Percentiles rank a stretch among this genome's conserved stretches.
phyloP scores from a whole-genome alignment of 2,113 vertebrate genomes.

The Chascanopsetta lugubris region DNA sequence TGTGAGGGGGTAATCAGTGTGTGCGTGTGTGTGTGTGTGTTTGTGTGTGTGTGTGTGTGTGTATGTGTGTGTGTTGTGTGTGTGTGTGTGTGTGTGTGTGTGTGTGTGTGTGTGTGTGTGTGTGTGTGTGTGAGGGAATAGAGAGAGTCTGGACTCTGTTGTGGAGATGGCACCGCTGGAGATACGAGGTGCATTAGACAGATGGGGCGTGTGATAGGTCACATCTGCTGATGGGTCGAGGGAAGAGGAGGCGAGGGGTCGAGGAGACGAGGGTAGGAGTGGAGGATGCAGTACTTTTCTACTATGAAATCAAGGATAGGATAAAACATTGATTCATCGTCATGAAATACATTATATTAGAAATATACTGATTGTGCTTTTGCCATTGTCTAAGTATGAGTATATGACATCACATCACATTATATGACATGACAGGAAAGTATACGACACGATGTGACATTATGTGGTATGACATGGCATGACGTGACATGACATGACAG shows the following conservation, averaged over 20 bases:
- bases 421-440: too few relatives aligned
- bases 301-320: too few relatives aligned
- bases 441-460: too few relatives aligned
- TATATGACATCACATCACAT: too few relatives aligned
- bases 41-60: slow-evolving; percentile 8
- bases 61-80: slow-evolving; percentile 6
- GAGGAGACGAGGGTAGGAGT: too few relatives aligned
- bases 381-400: too few relatives aligned
- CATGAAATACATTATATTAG: too few relatives aligned
- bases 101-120: slow-evolving; percentile 11
- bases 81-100: slow-evolving; percentile 21
- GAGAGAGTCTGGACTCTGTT: slow-evolving; percentile 35
- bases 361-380: background rate
- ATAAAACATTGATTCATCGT: too few relatives aligned
- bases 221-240: slow-evolving; percentile 62
- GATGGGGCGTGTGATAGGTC: slow-evolving; percentile 70
- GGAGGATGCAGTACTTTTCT: too few relatives aligned
- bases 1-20: slow-evolving; percentile 6
- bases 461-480: too few relatives aligned
- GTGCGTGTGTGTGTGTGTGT: slow-evolving; percentile 9
- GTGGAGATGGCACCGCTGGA: slow-evolving; percentile 45
- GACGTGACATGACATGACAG: too few relatives aligned
- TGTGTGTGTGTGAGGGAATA: background rate
- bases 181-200: slow-evolving; percentile 64
- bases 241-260: slow-evolving; percentile 11